Conservation (phyloP, 2,113 vertebrate species). For the Dipodomys spectabilis region DNA sequence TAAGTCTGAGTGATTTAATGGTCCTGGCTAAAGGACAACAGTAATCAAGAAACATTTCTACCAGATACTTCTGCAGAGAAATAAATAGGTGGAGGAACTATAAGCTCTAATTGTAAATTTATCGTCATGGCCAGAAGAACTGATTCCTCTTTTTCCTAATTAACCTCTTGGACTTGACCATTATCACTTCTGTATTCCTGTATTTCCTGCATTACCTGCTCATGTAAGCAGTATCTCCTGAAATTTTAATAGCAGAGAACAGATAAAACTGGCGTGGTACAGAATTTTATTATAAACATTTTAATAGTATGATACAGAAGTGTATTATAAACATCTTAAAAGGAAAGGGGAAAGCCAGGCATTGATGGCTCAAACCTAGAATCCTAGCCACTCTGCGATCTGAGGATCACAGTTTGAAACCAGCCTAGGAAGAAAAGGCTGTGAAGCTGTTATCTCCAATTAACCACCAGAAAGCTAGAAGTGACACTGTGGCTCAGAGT, state of each 20-base stretch:
- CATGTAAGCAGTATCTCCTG: neutral
- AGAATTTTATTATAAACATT: neutral
- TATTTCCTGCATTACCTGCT: neutral
- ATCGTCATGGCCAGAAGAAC: neutral
- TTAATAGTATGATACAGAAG: neutral
- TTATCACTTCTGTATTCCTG: neutral
- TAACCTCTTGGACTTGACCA: neutral
- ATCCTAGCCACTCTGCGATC: too few relatives aligned
- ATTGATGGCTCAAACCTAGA: too few relatives aligned
- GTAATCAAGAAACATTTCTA: neutral
- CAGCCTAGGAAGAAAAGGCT: too few relatives aligned
- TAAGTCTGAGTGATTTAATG: slow-evolving; percentile 10
- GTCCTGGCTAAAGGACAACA: neutral
- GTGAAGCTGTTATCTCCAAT: too few relatives aligned
- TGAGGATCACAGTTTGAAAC: too few relatives aligned
- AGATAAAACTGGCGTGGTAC: neutral
- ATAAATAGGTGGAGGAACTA: slow-evolving; percentile 2
- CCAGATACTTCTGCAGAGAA: neutral
- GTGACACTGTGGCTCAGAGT: too few relatives aligned
- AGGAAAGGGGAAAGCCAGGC: neutral
- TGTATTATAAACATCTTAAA: neutral
- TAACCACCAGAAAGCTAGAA: too few relatives aligned
- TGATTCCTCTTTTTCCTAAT: neutral
- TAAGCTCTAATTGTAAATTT: neutral
- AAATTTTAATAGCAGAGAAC: neutral